Evolutionary conservation across 2,797 vertebrate genomes (phyloP), one percentile per base, ranked within the genome.

Genomic region (Malacoctenus gilli): DNA sequence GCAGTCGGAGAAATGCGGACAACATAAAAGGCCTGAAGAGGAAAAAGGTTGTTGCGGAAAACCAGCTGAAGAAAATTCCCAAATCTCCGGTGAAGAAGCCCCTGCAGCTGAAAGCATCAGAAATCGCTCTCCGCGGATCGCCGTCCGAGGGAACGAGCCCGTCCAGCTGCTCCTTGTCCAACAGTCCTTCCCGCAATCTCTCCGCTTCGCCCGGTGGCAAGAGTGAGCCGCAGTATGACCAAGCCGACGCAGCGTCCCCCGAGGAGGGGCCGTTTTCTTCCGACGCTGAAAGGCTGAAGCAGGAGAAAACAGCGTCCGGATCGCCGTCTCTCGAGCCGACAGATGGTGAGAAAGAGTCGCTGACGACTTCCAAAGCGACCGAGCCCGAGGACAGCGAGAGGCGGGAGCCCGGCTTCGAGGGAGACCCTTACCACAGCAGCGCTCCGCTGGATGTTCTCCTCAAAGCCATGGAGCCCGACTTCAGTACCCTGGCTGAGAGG

Each of bases 391-490:
- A 86, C 80, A 65, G 76, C 72, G 84, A 91, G 83, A 89, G 83
- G 79, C 83, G 86, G 85, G 88, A 81, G 37, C 62, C 83, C 70
- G 90, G 88, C 85, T 89, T 89, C 77, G 89, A 92, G 68, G 82
- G 84, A 56, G 79, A 89, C 8, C 85, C 92, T 36, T 91, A 89
- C 10, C 92, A 93, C 36, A 83, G 91, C 0, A 93, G 91, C 46
- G 95, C 94, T 68, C 91, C 95, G 0, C 96, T 99, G 1, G 96
- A 98, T 85, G 96, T 98, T 80, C 91, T 99, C 75, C 82, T 99
- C 48, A 97, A 95, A 89, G 97, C 97, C 58, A 98, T 99, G 96
- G 97, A 99, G 90, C 94, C 95, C 16, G 97, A 99, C 81, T 93
- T 99, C 72, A 98, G 93, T 72, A 95, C 93, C 4, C 89, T 98